These are phyloP conservation scores for Paradoxurus hermaphroditus DNA, from an alignment of 2,113 vertebrate species.

Conservation along the genomic window DNA sequence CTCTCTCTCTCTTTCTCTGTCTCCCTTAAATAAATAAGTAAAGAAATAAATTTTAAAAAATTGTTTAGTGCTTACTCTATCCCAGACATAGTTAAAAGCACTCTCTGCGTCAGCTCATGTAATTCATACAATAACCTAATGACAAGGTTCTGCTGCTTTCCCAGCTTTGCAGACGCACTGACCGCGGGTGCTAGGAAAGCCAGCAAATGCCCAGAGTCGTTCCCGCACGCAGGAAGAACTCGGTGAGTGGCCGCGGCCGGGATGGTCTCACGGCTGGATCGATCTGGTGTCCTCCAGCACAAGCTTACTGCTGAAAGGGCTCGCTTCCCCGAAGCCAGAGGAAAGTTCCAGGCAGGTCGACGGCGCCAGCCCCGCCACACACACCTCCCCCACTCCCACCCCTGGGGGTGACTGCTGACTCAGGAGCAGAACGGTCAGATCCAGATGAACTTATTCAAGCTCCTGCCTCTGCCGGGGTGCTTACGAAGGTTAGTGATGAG, in stretches of 20 bases:
- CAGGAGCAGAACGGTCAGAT: fast-evolving
- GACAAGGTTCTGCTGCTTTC: not conserved
- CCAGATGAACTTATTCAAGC: not conserved
- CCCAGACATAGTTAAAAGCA: not conserved
- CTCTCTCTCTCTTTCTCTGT: no score
- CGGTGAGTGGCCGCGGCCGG: fast-evolving
- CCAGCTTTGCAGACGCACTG: not conserved
- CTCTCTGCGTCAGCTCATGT: not conserved
- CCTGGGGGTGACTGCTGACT: not conserved
- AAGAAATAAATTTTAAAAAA: no score
- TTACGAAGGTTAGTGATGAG: not conserved
- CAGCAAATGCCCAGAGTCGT: not conserved
- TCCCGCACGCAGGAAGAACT: not conserved
- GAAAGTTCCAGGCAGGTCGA: not conserved
- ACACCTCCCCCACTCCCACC: no score
- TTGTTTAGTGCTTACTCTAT: not conserved
- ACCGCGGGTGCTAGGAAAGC: not conserved
- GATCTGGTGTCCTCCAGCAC: not conserved
- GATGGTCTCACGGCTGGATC: fast-evolving
- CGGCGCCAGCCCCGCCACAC: fast-evolving
- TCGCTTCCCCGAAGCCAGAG: not conserved
- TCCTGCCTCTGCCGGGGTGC: not conserved
- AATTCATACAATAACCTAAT: not conserved
- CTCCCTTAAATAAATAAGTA: no score
- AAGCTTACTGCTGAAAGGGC: not conserved